Percentiles rank a stretch among this genome's conserved stretches.
Evolutionary conservation across 30 jellyfish, hydroid and myxozoan genomes (phyloP).

Genomic region (Aurelia aurita complex sp. Pacific): DNA sequence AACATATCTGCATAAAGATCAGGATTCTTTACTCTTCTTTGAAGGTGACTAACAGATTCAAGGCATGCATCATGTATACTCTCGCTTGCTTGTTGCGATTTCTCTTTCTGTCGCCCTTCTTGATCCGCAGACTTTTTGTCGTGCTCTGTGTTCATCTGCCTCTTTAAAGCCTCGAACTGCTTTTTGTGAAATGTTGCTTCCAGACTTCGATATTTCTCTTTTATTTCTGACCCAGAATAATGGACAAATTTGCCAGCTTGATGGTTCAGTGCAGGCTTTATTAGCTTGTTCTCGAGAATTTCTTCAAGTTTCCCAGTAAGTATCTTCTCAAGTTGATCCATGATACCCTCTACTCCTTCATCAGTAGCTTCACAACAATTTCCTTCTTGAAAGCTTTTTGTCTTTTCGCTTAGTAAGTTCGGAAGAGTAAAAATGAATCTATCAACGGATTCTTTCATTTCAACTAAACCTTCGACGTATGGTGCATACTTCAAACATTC

Average conservation of each 20-base stretch:
- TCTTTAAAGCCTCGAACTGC: neutral
- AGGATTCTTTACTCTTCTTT: constrained; percentile 19
- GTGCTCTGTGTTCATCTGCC: neutral
- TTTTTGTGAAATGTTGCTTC: neutral
- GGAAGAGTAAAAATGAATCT: neutral
- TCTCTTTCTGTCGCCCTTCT: neutral
- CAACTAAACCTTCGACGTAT: neutral
- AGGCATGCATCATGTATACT: neutral
- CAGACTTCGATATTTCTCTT: neutral
- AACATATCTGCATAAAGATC: constrained; percentile 21
- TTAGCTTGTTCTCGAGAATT: neutral
- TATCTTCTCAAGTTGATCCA: neutral
- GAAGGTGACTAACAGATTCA: neutral
- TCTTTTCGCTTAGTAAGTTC: neutral
- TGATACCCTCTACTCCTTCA: neutral
- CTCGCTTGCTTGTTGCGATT: neutral
- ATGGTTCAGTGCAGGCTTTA: constrained; percentile 10
- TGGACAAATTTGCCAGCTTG: neutral
- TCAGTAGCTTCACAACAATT: neutral
- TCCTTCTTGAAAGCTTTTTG: neutral
- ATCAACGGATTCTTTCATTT: neutral
- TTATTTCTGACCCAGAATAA: neutral
- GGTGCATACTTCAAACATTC: constrained; percentile 15
- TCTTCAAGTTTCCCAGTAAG: neutral
- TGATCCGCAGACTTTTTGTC: neutral